Conservation (phyloP, 2,888 invertebrate species). For the Helicoverpa assulta region DNA sequence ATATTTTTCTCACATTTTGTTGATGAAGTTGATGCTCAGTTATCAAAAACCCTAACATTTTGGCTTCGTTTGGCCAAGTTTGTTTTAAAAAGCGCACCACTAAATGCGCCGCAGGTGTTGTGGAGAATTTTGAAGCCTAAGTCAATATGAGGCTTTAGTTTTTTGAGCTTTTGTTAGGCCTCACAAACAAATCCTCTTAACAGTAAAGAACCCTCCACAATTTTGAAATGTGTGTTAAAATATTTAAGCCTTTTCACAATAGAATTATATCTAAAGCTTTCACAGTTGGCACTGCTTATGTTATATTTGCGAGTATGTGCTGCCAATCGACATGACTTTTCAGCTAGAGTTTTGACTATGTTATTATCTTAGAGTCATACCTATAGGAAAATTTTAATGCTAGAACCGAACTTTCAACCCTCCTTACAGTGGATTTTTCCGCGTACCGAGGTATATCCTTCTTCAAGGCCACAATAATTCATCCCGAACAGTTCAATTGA, state of each 20-base stretch:
- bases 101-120: conserved; percentile 14
- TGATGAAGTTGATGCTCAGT: not conserved
- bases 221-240: not conserved
- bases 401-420: no score
- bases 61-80: not conserved
- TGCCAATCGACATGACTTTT: no score
- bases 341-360: no score
- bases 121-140: conserved; percentile 1
- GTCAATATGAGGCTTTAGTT: conserved; percentile 29
- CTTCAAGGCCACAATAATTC: no score
- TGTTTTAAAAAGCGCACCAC: conserved; percentile 1
- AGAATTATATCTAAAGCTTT: conserved; percentile 4
- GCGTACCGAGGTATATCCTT: no score
- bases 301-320: no score
- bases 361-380: no score
- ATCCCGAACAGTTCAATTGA: no score
- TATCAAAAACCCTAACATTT: not conserved
- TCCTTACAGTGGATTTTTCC: no score
- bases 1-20: conserved; percentile 11
- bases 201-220: not conserved
- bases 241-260: not conserved
- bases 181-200: no score
- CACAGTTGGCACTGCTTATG: no score
- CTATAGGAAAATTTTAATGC: no score
- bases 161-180: conserved; percentile 20